These are phyloP conservation scores for Castor canadensis DNA, from an alignment of 2,113 vertebrate genomes.

Conservation along the genomic window DNA sequence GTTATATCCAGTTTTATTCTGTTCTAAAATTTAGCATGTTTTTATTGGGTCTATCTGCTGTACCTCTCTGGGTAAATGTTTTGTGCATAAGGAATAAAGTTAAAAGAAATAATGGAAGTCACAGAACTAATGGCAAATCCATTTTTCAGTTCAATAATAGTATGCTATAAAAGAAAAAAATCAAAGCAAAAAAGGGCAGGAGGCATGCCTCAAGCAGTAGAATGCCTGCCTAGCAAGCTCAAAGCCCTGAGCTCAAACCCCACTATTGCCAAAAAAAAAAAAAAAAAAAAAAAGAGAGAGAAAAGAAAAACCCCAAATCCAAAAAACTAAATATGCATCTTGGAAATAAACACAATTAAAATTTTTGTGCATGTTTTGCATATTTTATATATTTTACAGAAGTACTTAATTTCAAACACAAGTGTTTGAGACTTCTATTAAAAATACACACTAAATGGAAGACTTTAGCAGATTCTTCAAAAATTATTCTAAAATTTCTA, in stretches of 20 bases:
- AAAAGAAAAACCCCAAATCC: too few relatives aligned
- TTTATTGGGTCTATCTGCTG: neutral
- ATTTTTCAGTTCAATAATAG: constrained; percentile 49
- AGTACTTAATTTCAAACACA: neutral
- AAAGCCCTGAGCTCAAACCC: too few relatives aligned
- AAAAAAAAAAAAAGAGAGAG: too few relatives aligned
- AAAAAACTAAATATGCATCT: too few relatives aligned
- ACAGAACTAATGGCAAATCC: constrained; percentile 37
- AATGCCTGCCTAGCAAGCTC: too few relatives aligned
- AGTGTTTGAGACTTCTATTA: neutral
- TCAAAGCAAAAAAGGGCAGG: too few relatives aligned
- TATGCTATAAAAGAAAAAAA: constrained; percentile 45
- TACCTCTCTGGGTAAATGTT: constrained; percentile 55
- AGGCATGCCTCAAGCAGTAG: too few relatives aligned
- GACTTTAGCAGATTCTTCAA: neutral
- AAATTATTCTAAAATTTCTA: neutral
- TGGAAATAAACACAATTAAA: neutral
- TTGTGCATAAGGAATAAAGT: constrained; percentile 47
- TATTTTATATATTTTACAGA: neutral
- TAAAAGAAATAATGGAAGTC: constrained; percentile 23
- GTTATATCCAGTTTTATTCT: constrained; percentile 45
- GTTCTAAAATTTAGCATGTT: constrained; percentile 45
- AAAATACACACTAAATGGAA: neutral
- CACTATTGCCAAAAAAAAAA: too few relatives aligned
- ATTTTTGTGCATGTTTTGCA: neutral